Evolutionary conservation across 2,113 vertebrate genomes (phyloP).

Genomic region (Tupaia chinensis): DNA sequence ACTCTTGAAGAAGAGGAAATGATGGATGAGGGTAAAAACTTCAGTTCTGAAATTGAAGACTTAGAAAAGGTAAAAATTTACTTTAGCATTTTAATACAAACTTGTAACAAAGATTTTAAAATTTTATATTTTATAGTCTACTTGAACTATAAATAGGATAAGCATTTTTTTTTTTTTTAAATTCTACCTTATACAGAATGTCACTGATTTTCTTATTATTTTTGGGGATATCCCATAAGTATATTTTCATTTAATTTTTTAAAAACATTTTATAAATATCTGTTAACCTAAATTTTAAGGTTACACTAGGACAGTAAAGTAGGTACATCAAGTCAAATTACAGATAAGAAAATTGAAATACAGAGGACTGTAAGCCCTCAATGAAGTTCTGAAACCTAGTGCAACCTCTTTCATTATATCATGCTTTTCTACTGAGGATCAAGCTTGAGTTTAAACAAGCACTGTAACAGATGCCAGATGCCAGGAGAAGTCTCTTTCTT

Average conservation of each 20-base stretch:
- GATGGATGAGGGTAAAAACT: constrained; percentile 95
- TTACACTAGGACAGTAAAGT: background rate
- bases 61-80: constrained; percentile 94
- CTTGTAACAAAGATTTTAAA: constrained; percentile 30
- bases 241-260: constrained; percentile 32
- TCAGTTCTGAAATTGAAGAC: constrained; percentile 97
- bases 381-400: background rate
- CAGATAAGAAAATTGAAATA: background rate
- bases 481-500: background rate
- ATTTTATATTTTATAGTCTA: constrained; percentile 8
- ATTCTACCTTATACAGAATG: background rate
- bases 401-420: background rate
- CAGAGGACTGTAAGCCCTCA: background rate
- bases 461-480: background rate
- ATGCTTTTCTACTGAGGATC: background rate
- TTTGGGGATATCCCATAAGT: background rate
- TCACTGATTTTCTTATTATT: constrained; percentile 41
- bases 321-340: background rate
- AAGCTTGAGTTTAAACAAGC: background rate
- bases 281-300: constrained; percentile 29
- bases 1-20: constrained; percentile 98
- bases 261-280: constrained; percentile 11
- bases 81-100: background rate
- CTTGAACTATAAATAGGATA: constrained; percentile 48
- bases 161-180: background rate